Percentiles rank a stretch among this genome's conserved stretches.
phyloP scores from a whole-genome alignment of 64 coral and sea anemone species.

The Orbicella faveolata region DNA sequence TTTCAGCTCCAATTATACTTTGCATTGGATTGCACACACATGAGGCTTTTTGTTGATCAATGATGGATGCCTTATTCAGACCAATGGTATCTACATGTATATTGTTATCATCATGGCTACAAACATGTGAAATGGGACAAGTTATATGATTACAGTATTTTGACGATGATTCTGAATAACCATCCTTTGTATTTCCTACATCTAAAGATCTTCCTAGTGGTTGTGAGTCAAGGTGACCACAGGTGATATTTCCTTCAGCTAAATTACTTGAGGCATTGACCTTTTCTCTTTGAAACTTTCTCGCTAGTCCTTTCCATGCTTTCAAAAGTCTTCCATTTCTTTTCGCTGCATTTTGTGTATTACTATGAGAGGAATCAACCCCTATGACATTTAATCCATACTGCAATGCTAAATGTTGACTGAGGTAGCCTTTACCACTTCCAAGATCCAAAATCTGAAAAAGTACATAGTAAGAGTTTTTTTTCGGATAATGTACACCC shows the following conservation, averaged over 20 bases:
- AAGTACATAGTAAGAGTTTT: background rate
- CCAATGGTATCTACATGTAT: background rate
- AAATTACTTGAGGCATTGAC: background rate
- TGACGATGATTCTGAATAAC: background rate
- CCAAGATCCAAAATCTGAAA: conserved; percentile 82
- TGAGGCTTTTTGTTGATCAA: no score
- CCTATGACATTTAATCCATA: conserved; percentile 73
- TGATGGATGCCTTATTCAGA: background rate
- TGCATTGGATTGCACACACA: no score
- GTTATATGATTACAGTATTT: no score
- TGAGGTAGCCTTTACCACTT: conserved; percentile 92
- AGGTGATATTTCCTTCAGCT: no score
- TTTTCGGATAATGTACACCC: no score
- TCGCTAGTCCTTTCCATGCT: conserved; percentile 59
- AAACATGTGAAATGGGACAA: background rate
- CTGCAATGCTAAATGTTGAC: conserved; percentile 69
- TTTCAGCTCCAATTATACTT: no score
- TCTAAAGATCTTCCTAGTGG: no score
- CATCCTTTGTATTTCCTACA: no score
- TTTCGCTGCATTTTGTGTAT: conserved; percentile 82
- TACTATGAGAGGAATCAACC: conserved; percentile 70
- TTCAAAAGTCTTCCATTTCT: conserved; percentile 73
- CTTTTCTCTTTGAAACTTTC: conserved; percentile 18
- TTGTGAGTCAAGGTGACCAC: no score
- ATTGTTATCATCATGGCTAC: background rate